Base-by-base conservation (phyloP, 1,140 invertebrate genomes). In the Achatina immaculata region DNA sequence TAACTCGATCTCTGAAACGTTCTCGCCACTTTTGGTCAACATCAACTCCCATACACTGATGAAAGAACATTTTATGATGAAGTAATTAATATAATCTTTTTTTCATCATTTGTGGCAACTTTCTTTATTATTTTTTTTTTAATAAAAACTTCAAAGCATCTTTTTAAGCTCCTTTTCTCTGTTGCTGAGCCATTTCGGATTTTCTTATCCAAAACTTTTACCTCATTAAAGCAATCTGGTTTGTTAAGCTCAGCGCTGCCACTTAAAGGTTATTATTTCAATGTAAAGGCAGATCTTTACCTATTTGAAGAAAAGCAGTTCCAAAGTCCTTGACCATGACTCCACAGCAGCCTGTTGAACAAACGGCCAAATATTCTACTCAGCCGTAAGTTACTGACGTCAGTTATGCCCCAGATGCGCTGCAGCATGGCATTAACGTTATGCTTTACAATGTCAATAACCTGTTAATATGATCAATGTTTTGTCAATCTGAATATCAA, bases 261-360 rank as follows among this genome's bases (percentile, higher is more conserved):
- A n/a, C n/a, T n/a, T n/a, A n/a, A n/a, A n/a, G n/a, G n/a, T n/a
- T n/a, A n/a, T n/a, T n/a, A n/a, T n/a, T n/a, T n/a, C n/a, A n/a
- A n/a, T n/a, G n/a, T n/a, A n/a, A n/a, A n/a, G n/a, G n/a, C n/a
- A n/a, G n/a, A n/a, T n/a, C n/a, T 48, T 58, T 85, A 90, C 89
- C 88, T 87, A 42, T 84, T 86, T 34, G 84, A 69, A n/a, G 87
- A 83, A 80, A 91, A 91, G 76, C 90, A 91, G 81, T 90, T 90
- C 90, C 90, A 91, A 40, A 92, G 83, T 16, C 91, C 91, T 74
- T 91, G 90, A 36, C 91, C 91, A 84, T 91, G 89, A 78, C 88
- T 90, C 90, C 90, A 92, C 9, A 91, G 83, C 42, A 92, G 79
- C 31, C 90, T 82, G 82, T 90, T 91, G 82, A 91, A 90, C 40